phyloP scores from a whole-genome alignment of 2,113 vertebrate genomes.

The Cepphus grylle region DNA sequence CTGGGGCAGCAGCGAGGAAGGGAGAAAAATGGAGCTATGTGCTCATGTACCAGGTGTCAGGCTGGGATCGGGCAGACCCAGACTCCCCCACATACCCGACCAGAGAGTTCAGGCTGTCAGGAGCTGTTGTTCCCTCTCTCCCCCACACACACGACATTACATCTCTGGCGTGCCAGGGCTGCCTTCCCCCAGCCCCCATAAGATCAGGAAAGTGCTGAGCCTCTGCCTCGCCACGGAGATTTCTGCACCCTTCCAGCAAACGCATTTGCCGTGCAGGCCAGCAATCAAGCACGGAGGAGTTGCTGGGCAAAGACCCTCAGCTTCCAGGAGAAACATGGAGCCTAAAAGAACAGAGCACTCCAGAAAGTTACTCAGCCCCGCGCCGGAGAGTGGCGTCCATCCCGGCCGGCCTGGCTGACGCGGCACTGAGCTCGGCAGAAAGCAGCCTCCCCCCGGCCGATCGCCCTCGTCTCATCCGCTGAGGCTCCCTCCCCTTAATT shows the following conservation, averaged over 20 bases:
- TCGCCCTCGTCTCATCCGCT: neutral
- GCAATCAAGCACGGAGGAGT: neutral
- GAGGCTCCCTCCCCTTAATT: constrained; percentile 44
- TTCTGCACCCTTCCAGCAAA: constrained; percentile 39
- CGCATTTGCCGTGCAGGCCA: neutral
- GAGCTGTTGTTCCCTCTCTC: neutral
- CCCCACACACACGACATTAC: neutral
- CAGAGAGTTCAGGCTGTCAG: neutral
- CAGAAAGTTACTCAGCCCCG: neutral
- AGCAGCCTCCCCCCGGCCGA: neutral
- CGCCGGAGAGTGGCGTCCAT: neutral
- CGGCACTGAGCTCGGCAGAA: constrained; percentile 33
- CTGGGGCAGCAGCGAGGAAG: neutral
- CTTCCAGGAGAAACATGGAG: neutral
- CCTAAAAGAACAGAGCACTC: neutral
- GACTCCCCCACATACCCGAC: neutral
- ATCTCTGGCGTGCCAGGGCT: neutral
- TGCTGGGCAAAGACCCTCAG: neutral
- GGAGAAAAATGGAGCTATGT: neutral
- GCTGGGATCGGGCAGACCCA: neutral
- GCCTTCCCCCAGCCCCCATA: neutral
- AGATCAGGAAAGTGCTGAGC: neutral
- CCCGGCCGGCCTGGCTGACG: neutral
- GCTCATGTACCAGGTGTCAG: neutral
- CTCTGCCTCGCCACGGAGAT: neutral